Evolutionary conservation across 2,888 invertebrate genomes (phyloP), one percentile per base, ranked within the genome.

Genomic region (Ypsolopha scabrella): DNA sequence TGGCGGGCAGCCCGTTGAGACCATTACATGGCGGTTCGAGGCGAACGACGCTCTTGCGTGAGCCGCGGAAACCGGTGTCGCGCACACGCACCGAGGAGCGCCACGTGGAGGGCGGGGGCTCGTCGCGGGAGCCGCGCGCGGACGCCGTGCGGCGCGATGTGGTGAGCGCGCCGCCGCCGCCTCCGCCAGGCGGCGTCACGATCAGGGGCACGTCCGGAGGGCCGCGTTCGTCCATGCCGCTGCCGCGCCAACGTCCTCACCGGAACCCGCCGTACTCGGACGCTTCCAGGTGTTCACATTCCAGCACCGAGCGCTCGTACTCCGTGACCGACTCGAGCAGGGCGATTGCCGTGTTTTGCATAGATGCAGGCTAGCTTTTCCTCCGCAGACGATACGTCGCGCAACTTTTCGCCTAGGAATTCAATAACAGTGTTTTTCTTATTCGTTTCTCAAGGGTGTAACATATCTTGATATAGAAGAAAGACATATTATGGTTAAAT

Each of bases 1-100:
- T 87, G 78, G 81, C 81, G 60, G 76, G 87, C 66, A 87, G 75
- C 68, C 83, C 87, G 75, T 87, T 87, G 82, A 87, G 83, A 60
- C 90, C 90, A 72, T 90, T 90, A 80, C 90, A 90, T 58, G 89
- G 88, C 41, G 89, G 88, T 80, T 90, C 90, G 61, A 90, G 86
- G 67, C 89, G 89, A 59, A 90, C 90, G 61, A 89, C 80, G 70
- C 89, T 89, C 71, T 88, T 89, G 67, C 89, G 82, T 61, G 89
- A 89, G 68, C 90, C 90, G 60, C 89, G 88, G 72, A 87, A 89
- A 58, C 89, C 88, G 57, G 89, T 89, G 65, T 90, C 90, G 69
- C 87, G 88, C 58, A 90, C 89, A 58, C 90, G 85, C 61, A 90
- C 90, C 59, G 90, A 90, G 60, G 90, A 90, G 85, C 90, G 90